A percentile compares a stretch with the other conserved stretches of the same genome.
These are phyloP conservation scores for Eudemis profundana DNA, from an alignment of 2,888 invertebrate species.

Conservation along the genomic window DNA sequence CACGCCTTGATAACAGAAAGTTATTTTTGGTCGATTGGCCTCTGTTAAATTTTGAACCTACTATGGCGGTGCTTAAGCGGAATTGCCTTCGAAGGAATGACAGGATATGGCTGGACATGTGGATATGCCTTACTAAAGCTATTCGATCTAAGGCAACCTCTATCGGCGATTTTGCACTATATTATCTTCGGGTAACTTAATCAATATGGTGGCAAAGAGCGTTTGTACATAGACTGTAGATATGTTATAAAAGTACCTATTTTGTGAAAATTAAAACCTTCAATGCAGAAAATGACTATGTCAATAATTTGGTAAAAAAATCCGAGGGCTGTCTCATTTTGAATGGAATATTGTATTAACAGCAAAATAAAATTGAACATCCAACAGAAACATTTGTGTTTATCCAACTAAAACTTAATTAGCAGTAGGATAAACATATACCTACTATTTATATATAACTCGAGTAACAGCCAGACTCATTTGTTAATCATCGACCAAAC, in stretches of 20 bases:
- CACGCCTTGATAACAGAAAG: neutral
- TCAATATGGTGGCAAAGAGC: slow-evolving; percentile 18
- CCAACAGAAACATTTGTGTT: neutral
- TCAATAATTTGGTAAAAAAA: neutral
- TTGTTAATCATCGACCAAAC: slow-evolving; percentile 1
- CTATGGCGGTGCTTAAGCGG: neutral
- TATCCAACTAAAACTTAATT: neutral
- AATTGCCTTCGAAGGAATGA: neutral
- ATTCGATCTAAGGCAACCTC: slow-evolving; percentile 33
- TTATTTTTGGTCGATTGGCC: neutral
- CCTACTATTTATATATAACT: neutral
- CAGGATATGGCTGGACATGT: slow-evolving; percentile 1
- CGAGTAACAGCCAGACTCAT: neutral
- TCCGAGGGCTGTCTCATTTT: slow-evolving; percentile 4
- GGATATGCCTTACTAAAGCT: slow-evolving; percentile 14
- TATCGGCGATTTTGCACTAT: slow-evolving; percentile 35
- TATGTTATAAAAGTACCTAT: slow-evolving; percentile 32
- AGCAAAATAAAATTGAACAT: neutral
- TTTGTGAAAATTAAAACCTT: slow-evolving; percentile 9
- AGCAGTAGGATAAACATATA: neutral
- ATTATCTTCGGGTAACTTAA: slow-evolving; percentile 20
- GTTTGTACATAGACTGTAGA: slow-evolving; percentile 30
- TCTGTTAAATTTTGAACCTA: neutral
- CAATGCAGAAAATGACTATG: neutral
- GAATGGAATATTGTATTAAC: neutral